Conservation (phyloP, 2,797 vertebrate genomes). For the Tiaroga cobitis region DNA sequence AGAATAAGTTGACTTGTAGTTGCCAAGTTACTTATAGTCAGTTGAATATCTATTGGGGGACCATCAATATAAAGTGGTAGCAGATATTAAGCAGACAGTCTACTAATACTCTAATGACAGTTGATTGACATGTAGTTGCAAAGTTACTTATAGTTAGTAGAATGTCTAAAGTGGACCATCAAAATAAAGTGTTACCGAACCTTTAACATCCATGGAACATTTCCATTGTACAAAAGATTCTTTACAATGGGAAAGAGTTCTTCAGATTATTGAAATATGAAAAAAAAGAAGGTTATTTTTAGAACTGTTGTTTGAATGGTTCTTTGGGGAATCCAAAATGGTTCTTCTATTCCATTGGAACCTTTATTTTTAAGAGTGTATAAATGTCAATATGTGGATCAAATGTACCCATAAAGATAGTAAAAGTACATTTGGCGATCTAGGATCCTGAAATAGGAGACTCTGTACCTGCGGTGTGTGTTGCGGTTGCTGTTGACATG, state of each 20-base stretch:
- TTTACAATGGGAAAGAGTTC: not conserved
- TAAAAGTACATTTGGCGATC: not conserved
- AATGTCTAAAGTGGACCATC: too few relatives aligned
- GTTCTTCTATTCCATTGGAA: too few relatives aligned
- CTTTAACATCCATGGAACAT: not conserved
- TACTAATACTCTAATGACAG: too few relatives aligned
- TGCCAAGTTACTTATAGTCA: too few relatives aligned
- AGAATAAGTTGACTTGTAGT: too few relatives aligned
- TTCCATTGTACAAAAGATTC: not conserved
- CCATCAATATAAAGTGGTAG: too few relatives aligned
- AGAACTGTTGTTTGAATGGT: not conserved
- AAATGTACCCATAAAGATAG: not conserved
- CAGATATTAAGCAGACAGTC: too few relatives aligned
- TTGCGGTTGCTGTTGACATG: slow-evolving; percentile 99
- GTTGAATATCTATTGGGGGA: too few relatives aligned
- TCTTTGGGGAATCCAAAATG: not conserved
- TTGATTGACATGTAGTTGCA: too few relatives aligned
- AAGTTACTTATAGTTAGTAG: too few relatives aligned
- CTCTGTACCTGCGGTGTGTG: slow-evolving; percentile 92
- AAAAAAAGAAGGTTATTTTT: not conserved
- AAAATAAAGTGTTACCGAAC: too few relatives aligned
- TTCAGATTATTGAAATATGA: not conserved
- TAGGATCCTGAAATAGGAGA: not conserved
- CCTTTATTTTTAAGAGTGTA: not conserved
- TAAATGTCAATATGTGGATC: not conserved